Evolutionary conservation across 2,113 vertebrate genomes (phyloP).

Genomic region (Microcebus griseorufus): DNA sequence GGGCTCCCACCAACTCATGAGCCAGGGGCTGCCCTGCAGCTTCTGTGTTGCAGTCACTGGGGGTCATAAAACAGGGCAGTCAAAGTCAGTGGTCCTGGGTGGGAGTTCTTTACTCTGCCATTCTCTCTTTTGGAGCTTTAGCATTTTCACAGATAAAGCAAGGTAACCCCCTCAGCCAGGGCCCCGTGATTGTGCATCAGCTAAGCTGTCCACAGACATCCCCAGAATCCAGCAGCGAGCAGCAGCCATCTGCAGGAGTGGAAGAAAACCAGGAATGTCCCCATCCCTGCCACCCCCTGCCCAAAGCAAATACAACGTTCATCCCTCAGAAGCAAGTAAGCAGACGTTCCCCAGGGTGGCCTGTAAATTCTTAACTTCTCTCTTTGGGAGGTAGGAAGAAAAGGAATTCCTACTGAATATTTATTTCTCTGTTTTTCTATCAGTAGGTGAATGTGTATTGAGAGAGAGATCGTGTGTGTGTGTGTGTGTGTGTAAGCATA

Average conservation of each 20-base stretch:
- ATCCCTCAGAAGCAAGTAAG: constrained; percentile 22
- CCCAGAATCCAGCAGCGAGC: not conserved
- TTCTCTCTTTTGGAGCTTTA: not conserved
- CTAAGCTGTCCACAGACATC: not conserved
- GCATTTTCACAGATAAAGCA: not conserved
- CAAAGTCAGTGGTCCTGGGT: not conserved
- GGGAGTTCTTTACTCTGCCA: not conserved
- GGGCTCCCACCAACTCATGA: fast-evolving
- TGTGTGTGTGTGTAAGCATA: not conserved
- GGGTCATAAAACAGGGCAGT: not conserved
- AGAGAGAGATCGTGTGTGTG: not conserved
- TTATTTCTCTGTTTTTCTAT: constrained; percentile 21
- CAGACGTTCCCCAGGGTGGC: constrained; percentile 9
- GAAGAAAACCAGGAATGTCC: not conserved
- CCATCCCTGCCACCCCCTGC: not conserved
- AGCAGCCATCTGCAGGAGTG: not conserved
- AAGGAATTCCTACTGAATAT: not conserved
- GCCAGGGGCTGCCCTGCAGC: not conserved
- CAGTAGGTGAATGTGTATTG: not conserved
- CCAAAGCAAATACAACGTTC: not conserved
- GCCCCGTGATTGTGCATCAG: not conserved
- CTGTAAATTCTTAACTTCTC: constrained; percentile 32
- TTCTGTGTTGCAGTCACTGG: not conserved
- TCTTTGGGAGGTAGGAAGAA: constrained; percentile 33
- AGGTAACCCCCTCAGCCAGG: not conserved